These are phyloP conservation scores for Ligdia adustata DNA, from an alignment of 2,888 invertebrate species.

Conservation along the genomic window DNA sequence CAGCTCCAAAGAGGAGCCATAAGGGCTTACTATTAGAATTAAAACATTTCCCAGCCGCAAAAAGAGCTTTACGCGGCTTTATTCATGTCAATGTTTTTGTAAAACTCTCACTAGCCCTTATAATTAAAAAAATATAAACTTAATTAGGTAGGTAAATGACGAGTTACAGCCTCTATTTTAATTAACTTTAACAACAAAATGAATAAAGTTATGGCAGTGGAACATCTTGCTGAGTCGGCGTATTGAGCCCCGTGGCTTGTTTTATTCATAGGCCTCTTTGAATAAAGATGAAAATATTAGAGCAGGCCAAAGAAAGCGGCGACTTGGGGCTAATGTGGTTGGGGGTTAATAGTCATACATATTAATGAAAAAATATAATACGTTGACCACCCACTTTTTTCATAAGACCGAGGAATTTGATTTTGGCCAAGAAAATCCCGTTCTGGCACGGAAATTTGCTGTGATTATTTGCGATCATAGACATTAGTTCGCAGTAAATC, in stretches of 20 bases:
- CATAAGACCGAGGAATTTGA: conserved; percentile 20
- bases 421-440: conserved; percentile 9
- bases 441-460: not conserved
- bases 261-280: conserved; percentile 80
- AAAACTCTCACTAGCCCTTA: conserved; percentile 2
- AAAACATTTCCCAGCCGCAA: conserved; percentile 4
- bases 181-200: conserved; percentile 68
- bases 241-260: conserved; percentile 64
- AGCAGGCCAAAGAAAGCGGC: conserved; percentile 64
- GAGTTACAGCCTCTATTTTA: conserved; percentile 52
- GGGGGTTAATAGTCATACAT: conserved; percentile 75
- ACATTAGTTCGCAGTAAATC: too few relatives aligned
- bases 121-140: conserved; percentile 3
- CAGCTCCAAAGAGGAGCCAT: too few relatives aligned
- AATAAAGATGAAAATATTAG: conserved; percentile 83
- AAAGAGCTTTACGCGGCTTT: conserved; percentile 3
- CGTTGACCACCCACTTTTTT: conserved; percentile 44
- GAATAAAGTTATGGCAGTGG: conserved; percentile 61
- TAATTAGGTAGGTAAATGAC: conserved; percentile 18
- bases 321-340: conserved; percentile 66
- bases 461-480: not conserved
- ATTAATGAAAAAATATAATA: conserved; percentile 68
- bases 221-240: conserved; percentile 62
- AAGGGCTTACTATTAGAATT: too few relatives aligned
- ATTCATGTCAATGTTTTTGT: conserved; percentile 5